These are phyloP conservation scores for Sanderia malayensis DNA, from an alignment of 30 jellyfish, hydroid and myxozoan species.

Conservation along the genomic window DNA sequence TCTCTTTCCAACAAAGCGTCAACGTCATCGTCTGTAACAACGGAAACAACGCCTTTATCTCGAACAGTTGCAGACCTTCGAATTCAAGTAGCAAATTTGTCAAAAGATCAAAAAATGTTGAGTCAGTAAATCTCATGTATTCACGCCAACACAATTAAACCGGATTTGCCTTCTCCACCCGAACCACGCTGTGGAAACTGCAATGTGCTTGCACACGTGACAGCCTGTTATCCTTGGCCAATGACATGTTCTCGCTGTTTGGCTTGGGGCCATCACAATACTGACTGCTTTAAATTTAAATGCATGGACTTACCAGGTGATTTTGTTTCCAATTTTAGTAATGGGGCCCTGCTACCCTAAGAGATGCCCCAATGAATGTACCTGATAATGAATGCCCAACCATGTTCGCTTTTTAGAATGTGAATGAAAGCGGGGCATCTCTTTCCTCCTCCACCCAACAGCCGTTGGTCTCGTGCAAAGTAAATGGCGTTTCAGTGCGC, in stretches of 20 bases:
- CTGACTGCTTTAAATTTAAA: neutral
- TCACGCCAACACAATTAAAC: neutral
- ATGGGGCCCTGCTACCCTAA: neutral
- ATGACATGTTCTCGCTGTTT: neutral
- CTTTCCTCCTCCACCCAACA: neutral
- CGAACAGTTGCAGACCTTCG: too few relatives aligned
- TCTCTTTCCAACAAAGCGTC: neutral
- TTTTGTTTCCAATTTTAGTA: neutral
- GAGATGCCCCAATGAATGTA: neutral
- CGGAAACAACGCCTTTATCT: too few relatives aligned
- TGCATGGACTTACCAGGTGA: neutral
- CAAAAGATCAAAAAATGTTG: neutral
- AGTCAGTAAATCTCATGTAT: neutral
- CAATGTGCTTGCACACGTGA: neutral
- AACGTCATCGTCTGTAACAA: neutral
- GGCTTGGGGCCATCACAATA: neutral
- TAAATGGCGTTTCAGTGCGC: conserved; percentile 12
- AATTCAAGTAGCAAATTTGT: neutral
- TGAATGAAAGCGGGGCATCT: conserved; percentile 1
- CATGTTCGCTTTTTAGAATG: neutral
- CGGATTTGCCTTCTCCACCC: neutral
- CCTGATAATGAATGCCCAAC: neutral
- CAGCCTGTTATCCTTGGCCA: neutral
- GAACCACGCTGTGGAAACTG: neutral
- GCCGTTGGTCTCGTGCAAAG: neutral